These are phyloP conservation scores for Crocidura indochinensis DNA, from an alignment of 2,797 vertebrate species.

Conservation along the genomic window DNA sequence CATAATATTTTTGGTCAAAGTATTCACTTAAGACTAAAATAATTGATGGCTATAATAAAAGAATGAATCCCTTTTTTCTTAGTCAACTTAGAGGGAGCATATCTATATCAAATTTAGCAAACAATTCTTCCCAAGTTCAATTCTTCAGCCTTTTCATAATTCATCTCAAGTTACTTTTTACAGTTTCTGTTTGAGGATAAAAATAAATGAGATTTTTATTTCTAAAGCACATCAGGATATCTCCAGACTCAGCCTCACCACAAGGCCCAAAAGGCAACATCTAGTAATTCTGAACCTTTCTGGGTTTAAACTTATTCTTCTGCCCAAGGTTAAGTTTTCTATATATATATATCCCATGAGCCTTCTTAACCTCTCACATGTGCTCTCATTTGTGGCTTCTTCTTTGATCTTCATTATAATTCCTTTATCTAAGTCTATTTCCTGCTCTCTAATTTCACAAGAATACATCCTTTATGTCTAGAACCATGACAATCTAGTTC, in stretches of 20 bases:
- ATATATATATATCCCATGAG: neutral
- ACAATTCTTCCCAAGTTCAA: neutral
- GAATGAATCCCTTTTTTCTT: neutral
- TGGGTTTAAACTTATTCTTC: neutral
- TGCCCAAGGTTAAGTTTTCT: slow-evolving; percentile 3
- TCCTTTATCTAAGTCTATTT: neutral
- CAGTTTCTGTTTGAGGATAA: neutral
- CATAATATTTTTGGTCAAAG: slow-evolving; percentile 1
- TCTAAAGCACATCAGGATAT: neutral
- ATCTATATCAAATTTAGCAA: neutral
- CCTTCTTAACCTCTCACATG: neutral
- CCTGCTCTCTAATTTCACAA: neutral
- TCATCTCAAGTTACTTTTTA: neutral
- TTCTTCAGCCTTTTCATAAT: neutral
- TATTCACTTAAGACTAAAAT: slow-evolving; percentile 39
- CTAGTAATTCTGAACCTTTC: neutral
- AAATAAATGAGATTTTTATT: neutral
- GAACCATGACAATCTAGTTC: neutral
- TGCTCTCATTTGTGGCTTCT: slow-evolving; percentile 22
- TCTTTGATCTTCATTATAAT: neutral
- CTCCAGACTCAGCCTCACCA: neutral
- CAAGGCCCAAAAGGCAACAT: neutral
- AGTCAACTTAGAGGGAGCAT: too few relatives aligned
- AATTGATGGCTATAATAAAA: neutral
- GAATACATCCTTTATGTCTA: neutral